Conservation (phyloP, 2,113 vertebrate genomes). For the Glaucidium brasilianum region DNA sequence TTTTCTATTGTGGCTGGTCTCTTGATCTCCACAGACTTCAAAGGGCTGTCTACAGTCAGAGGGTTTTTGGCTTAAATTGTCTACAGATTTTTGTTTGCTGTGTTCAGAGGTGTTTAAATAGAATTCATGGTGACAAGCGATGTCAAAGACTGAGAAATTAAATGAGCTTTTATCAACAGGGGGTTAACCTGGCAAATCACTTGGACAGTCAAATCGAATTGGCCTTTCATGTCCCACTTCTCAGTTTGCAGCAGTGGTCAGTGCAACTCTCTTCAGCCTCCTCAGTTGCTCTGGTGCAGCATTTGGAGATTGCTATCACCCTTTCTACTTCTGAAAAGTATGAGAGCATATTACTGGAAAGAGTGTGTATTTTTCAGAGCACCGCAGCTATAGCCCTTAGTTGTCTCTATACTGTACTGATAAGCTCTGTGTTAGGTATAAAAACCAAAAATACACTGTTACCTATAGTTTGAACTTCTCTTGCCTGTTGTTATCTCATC, state of each 20-base stretch:
- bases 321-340: background rate
- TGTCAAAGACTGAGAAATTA: slow-evolving; percentile 10
- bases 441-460: background rate
- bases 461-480: background rate
- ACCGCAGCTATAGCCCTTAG: background rate
- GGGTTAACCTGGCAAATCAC: background rate
- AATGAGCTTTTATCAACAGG: background rate
- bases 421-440: background rate
- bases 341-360: background rate
- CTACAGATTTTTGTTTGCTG: slow-evolving; percentile 19
- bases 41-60: slow-evolving; percentile 14
- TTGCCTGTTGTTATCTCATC: background rate
- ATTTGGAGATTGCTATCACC: background rate
- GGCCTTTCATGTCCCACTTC: background rate
- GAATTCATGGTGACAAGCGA: background rate
- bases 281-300: background rate
- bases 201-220: background rate
- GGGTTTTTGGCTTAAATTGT: slow-evolving; percentile 34
- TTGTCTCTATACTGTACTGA: background rate
- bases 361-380: background rate
- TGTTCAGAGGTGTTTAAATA: slow-evolving; percentile 15
- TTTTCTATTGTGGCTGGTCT: slow-evolving; percentile 22
- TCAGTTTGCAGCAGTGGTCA: rapidly evolving
- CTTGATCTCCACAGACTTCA: slow-evolving; percentile 42
- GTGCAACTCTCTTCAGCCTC: background rate